Evolutionary conservation across 1,140 invertebrate genomes (phyloP), one percentile per base, ranked within the genome.

Genomic region (Zaprionus ghesquierei): DNA sequence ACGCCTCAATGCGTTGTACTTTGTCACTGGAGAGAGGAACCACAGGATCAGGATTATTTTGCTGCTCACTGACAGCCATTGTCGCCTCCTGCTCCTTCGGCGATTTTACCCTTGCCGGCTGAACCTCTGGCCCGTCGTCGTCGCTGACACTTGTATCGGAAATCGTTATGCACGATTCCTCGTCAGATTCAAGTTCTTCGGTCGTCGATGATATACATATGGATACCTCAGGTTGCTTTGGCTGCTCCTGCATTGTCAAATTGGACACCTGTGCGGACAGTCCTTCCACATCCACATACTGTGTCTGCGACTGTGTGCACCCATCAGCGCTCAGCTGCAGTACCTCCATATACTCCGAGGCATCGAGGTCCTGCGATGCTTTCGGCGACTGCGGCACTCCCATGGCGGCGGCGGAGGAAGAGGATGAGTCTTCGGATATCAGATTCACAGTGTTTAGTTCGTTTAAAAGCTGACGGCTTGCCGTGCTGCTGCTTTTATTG

Each of bases 181-280:
- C 71, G 10, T 62, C 72, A 8, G 74, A 68, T 12, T 77, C 65
- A 9, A 29, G 54, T 10, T 81, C 79, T 13, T 78, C 82, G 12
- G 79, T 89, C 15, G 77, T 85, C 2, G 89, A 89, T 5, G 84
- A 85, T 20, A 90, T 90, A 49, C 75, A 81, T 23, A 90, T 90
- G 27, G 78, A 81, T 1, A 66, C 22, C 23, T 77, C 56, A 9
- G 49, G 18, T 12, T 31, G 5, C 49, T 49, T 38, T 12, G 69
- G 27, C 56, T 60, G 15, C 3, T 35, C 23, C 71, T 76, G 55
- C 72, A 81, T 51, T 59, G 62, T 81, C 68, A 76, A 69, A 29
- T 77, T 89, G 53, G 71, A 76, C 0, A 90, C 76, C 35, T 71
- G 50, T 8, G 59, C 46, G 15, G 81, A 73, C 2, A 86, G 50